Percentiles rank a stretch among this genome's conserved stretches.
Conservation (phyloP, 2,113 vertebrate genomes). For the Echinops telfairi region DNA sequence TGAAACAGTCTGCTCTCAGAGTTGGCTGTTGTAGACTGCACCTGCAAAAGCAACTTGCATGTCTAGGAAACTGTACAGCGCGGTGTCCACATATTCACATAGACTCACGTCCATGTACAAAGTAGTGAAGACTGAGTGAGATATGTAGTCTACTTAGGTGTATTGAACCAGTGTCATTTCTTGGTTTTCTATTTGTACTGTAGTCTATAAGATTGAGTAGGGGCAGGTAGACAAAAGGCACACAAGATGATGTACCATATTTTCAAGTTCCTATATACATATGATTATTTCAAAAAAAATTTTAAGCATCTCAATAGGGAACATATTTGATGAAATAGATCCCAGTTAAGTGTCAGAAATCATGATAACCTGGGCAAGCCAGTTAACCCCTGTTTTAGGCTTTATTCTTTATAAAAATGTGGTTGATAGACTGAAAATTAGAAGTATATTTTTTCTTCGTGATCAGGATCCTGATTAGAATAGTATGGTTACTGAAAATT, state of each 20-base stretch:
- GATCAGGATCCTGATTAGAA: too few relatives aligned
- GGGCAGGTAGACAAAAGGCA: too few relatives aligned
- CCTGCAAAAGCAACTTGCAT: not conserved
- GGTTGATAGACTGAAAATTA: too few relatives aligned
- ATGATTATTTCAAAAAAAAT: not conserved
- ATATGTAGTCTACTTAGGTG: not conserved
- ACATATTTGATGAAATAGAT: not conserved
- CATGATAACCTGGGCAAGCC: too few relatives aligned
- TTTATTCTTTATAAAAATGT: too few relatives aligned
- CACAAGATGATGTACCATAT: too few relatives aligned
- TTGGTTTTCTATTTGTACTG: too few relatives aligned
- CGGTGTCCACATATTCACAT: rapidly evolving
- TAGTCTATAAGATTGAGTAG: too few relatives aligned
- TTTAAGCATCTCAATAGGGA: not conserved
- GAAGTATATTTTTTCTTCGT: too few relatives aligned
- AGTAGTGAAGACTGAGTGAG: not conserved
- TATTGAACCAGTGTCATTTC: not conserved
- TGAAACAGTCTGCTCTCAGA: not conserved
- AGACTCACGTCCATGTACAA: not conserved
- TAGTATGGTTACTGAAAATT: too few relatives aligned
- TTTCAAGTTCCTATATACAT: too few relatives aligned
- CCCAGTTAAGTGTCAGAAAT: not conserved
- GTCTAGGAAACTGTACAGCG: not conserved
- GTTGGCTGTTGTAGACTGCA: not conserved
- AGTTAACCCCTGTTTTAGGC: too few relatives aligned